Percentiles rank a stretch among this genome's conserved stretches.
Evolutionary conservation across 2,888 invertebrate species (phyloP).

Genomic region (Erpobdella octoculata): DNA sequence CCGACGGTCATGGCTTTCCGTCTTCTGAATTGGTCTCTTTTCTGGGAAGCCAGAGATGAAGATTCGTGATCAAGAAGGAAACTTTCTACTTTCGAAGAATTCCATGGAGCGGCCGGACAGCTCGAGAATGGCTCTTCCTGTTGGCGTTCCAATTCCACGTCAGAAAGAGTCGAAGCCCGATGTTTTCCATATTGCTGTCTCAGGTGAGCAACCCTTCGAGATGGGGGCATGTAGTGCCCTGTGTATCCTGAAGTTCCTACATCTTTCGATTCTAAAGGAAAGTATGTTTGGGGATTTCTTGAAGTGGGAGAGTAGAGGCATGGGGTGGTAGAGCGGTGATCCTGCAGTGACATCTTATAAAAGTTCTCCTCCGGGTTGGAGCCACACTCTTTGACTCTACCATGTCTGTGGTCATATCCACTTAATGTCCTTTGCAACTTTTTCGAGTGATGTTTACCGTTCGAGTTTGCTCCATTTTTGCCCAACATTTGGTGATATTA

Average conservation of each 20-base stretch:
- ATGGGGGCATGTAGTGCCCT: not conserved
- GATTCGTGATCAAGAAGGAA: not conserved
- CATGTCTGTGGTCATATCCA: not conserved
- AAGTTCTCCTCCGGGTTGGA: not conserved
- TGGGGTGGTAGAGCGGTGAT: not conserved
- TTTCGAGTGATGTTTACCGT: not conserved
- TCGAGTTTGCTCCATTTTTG: not conserved
- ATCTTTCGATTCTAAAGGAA: no score
- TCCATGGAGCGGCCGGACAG: no score
- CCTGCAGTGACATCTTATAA: not conserved
- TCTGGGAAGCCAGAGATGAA: not conserved
- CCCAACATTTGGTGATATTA: not conserved
- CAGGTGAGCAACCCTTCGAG: not conserved
- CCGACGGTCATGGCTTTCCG: constrained; percentile 26
- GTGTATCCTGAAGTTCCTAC: not conserved
- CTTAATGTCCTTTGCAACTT: not conserved
- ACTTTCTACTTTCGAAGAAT: not conserved
- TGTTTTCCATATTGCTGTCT: not conserved
- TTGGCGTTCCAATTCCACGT: not conserved
- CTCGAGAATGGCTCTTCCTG: no score
- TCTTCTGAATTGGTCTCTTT: constrained; percentile 25
- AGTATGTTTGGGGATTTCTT: no score
- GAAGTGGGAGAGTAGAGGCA: no score
- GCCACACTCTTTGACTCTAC: not conserved
- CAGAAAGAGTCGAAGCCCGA: not conserved